Percentiles rank a stretch among this genome's conserved stretches.
These are phyloP conservation scores for Axea sp. DNA, from an alignment of 2,888 invertebrate genomes.

Conservation along the genomic window DNA sequence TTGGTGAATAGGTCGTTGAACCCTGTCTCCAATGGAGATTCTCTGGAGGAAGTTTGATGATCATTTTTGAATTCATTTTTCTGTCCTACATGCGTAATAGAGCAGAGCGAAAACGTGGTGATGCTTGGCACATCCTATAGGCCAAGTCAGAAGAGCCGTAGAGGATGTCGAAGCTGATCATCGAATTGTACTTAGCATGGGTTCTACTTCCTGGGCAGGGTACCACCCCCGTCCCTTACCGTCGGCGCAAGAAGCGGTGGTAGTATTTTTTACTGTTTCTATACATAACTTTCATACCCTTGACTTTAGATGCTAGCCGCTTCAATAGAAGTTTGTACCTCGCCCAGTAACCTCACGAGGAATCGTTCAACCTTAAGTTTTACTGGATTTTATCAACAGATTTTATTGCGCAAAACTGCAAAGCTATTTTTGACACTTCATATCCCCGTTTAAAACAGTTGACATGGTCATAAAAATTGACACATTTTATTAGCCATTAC, in stretches of 20 bases:
- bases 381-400: neutral
- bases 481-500: too few species aligned
- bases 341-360: constrained; percentile 5
- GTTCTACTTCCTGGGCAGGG: constrained; percentile 74
- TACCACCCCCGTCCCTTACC: constrained; percentile 64
- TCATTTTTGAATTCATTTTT: constrained; percentile 50
- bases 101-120: constrained; percentile 61
- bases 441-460: too few species aligned
- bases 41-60: constrained; percentile 38
- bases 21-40: constrained; percentile 10
- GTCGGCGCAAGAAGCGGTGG: constrained; percentile 76
- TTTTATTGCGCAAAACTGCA: constrained; percentile 6
- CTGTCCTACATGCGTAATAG: constrained; percentile 59
- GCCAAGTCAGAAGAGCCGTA: constrained; percentile 67
- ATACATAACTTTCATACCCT: constrained; percentile 27
- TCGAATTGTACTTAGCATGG: constrained; percentile 73
- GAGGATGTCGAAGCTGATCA: constrained; percentile 75
- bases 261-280: constrained; percentile 64
- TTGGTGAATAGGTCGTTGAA: constrained; percentile 1
- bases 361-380: constrained; percentile 8
- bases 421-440: too few species aligned
- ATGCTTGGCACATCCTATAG: constrained; percentile 70
- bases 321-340: constrained; percentile 33
- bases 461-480: too few species aligned
- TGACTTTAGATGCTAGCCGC: constrained; percentile 56